These are phyloP conservation scores for Nomada ferruginata DNA, from an alignment of 2,888 invertebrate genomes.

Conservation along the genomic window DNA sequence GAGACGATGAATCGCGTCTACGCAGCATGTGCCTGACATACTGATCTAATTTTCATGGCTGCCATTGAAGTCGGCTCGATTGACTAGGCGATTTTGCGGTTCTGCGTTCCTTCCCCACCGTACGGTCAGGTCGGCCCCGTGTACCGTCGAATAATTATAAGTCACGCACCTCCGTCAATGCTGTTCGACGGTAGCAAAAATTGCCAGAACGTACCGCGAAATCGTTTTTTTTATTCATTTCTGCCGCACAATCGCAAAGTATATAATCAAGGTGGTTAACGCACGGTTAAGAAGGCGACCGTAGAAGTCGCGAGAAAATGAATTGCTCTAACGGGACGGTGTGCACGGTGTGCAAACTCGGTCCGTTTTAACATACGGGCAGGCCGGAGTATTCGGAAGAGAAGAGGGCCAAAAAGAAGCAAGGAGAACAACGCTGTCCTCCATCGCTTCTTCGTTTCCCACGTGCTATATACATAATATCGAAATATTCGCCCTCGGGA, in stretches of 20 bases:
- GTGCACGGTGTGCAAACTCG: constrained; percentile 27
- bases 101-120: constrained; percentile 12
- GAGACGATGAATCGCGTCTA: constrained; percentile 14
- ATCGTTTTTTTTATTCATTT: no score
- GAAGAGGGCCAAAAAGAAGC: not conserved
- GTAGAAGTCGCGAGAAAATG: constrained; percentile 32
- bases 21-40: constrained; percentile 57
- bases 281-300: not conserved
- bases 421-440: not conserved
- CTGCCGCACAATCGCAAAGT: not conserved
- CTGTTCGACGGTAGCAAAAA: not conserved
- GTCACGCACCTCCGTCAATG: not conserved
- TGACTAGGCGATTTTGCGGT: constrained; percentile 47
- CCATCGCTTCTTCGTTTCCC: not conserved
- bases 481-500: no score
- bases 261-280: not conserved
- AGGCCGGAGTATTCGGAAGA: constrained; percentile 23
- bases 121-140: not conserved
- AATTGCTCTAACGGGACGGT: constrained; percentile 41
- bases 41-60: constrained; percentile 67
- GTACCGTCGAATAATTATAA: not conserved
- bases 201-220: not conserved
- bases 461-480: no score
- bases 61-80: constrained; percentile 38
- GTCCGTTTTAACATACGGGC: constrained; percentile 33